Conservation (phyloP, 2,113 vertebrate genomes). For the Aix galericulata region DNA sequence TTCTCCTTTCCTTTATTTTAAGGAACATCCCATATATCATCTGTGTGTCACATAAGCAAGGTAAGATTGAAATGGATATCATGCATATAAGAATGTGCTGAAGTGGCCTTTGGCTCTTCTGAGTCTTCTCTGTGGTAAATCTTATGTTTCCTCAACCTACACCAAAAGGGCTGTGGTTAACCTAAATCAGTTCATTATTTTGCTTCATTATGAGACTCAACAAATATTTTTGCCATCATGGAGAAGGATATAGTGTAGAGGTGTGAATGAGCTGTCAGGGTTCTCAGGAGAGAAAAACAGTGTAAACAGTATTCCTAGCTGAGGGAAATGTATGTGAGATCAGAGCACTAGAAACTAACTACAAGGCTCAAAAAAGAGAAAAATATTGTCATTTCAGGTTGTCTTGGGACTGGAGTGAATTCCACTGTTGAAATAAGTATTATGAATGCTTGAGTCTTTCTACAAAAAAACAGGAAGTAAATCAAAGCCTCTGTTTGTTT, state of each 20-base stretch:
- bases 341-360: background rate
- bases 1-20: background rate
- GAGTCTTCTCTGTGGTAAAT: background rate
- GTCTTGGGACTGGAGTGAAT: background rate
- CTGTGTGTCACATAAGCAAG: background rate
- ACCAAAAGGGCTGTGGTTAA: background rate
- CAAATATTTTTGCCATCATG: background rate
- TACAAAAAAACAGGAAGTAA: background rate
- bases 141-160: background rate
- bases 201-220: background rate
- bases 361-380: background rate
- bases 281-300: background rate
- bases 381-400: background rate
- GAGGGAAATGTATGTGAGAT: fast-evolving
- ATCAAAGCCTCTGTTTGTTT: background rate
- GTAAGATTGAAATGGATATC: background rate
- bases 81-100: background rate
- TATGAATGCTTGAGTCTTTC: background rate
- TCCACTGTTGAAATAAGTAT: background rate
- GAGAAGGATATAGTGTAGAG: background rate
- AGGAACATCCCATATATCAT: background rate
- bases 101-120: background rate
- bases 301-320: background rate
- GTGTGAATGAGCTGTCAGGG: background rate
- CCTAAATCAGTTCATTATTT: background rate